Evolutionary conservation across 2,113 vertebrate genomes (phyloP).

Genomic region (Hydropotes inermis): DNA sequence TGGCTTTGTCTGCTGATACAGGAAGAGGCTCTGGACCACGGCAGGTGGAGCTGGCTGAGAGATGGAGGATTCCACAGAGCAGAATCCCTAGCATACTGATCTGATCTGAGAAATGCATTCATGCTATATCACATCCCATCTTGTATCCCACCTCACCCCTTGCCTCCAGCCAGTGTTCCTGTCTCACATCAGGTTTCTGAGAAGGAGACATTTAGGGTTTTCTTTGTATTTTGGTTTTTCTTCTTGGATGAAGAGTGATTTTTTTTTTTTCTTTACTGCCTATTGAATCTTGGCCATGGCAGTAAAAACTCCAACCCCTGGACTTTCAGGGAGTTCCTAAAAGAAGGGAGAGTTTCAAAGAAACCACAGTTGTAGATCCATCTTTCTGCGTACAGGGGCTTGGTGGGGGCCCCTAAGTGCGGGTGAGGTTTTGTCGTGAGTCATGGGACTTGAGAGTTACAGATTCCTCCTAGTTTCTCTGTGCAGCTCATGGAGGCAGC

Average conservation of each 20-base stretch:
- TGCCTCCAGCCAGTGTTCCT: not conserved
- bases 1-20: not conserved
- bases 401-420: not conserved
- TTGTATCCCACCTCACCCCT: not conserved
- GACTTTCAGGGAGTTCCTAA: not conserved
- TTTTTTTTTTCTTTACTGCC: not conserved
- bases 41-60: not conserved
- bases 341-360: not conserved
- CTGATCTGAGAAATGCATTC: not conserved
- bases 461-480: not conserved
- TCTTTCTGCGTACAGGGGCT: not conserved
- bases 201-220: not conserved
- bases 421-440: rapidly evolving
- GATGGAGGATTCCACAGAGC: rapidly evolving
- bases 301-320: not conserved
- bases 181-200: not conserved
- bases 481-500: not conserved
- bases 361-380: too few species aligned
- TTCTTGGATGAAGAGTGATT: not conserved
- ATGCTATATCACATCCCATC: rapidly evolving
- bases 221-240: not conserved
- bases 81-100: not conserved
- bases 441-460: rapidly evolving
- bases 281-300: not conserved
- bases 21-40: rapidly evolving